A percentile compares a stretch with the other conserved stretches of the same genome.
phyloP scores from a whole-genome alignment of 2,797 vertebrate species.

The Gambelia wislizenii region DNA sequence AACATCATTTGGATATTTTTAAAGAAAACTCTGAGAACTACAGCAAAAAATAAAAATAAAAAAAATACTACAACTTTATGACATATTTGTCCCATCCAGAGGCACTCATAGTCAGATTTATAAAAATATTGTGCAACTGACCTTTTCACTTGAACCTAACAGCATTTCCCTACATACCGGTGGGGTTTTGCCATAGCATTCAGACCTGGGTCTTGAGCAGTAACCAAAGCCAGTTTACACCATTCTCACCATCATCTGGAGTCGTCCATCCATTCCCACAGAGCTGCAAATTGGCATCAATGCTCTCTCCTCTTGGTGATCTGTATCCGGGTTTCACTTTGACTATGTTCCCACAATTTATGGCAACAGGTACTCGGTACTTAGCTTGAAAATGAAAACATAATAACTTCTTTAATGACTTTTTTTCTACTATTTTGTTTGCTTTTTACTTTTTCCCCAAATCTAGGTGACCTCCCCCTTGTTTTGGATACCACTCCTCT shows the following conservation, averaged over 20 bases:
- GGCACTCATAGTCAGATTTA: too few relatives aligned
- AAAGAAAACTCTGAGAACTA: too few relatives aligned
- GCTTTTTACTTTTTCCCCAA: background rate
- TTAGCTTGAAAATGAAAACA: slow-evolving; percentile 53
- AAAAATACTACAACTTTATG: too few relatives aligned
- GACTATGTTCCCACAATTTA: slow-evolving; percentile 48
- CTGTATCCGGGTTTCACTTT: slow-evolving; percentile 11
- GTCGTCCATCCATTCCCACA: slow-evolving; percentile 43
- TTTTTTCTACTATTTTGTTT: background rate
- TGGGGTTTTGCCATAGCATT: too few relatives aligned
- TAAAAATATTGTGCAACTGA: too few relatives aligned
- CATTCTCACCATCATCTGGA: slow-evolving; percentile 58
- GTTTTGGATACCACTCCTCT: too few relatives aligned
- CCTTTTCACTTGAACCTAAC: too few relatives aligned
- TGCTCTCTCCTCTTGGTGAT: background rate
- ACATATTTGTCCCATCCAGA: too few relatives aligned
- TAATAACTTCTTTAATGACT: background rate
- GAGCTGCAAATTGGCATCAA: background rate
- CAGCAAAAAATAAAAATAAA: too few relatives aligned
- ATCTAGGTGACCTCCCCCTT: background rate
- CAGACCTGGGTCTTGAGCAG: background rate
- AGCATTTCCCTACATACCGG: too few relatives aligned
- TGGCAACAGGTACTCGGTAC: slow-evolving; percentile 16
- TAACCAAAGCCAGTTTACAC: background rate
- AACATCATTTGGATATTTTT: too few relatives aligned